phyloP scores from a whole-genome alignment of 1,140 invertebrate genomes.

The Lamellibrachia luymesi region DNA sequence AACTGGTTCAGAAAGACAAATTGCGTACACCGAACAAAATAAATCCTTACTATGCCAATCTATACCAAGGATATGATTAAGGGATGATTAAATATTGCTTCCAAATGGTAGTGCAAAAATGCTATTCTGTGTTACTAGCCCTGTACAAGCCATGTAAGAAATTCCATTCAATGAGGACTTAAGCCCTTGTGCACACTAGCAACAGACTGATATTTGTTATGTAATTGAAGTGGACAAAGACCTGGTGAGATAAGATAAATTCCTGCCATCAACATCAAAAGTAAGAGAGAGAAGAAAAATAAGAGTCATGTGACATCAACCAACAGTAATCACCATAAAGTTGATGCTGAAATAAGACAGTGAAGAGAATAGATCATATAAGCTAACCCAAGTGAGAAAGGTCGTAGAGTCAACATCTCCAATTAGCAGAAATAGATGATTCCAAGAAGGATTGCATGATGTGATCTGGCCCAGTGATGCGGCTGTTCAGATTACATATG shows the following conservation, averaged over 20 bases:
- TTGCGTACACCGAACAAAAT: not conserved
- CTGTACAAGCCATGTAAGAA: not conserved
- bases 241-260: not conserved
- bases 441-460: not conserved
- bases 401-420: not conserved
- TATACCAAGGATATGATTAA: not conserved
- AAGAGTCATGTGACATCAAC: not conserved
- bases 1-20: not conserved
- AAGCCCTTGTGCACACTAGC: not conserved
- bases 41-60: not conserved
- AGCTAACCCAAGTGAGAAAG: not conserved
- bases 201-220: not conserved
- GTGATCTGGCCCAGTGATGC: not conserved
- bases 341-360: not conserved
- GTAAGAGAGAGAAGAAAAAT: not conserved
- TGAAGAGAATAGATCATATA: not conserved
- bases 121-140: not conserved
- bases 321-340: not conserved
- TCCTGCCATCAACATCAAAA: not conserved
- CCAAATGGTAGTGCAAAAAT: not conserved
- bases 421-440: too few relatives aligned
- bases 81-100: not conserved
- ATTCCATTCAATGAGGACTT: not conserved
- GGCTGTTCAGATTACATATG: not conserved
- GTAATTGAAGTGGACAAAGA: too few relatives aligned